phyloP scores from a whole-genome alignment of 2,888 invertebrate genomes.

The Mesorhabditis spiculigera region DNA sequence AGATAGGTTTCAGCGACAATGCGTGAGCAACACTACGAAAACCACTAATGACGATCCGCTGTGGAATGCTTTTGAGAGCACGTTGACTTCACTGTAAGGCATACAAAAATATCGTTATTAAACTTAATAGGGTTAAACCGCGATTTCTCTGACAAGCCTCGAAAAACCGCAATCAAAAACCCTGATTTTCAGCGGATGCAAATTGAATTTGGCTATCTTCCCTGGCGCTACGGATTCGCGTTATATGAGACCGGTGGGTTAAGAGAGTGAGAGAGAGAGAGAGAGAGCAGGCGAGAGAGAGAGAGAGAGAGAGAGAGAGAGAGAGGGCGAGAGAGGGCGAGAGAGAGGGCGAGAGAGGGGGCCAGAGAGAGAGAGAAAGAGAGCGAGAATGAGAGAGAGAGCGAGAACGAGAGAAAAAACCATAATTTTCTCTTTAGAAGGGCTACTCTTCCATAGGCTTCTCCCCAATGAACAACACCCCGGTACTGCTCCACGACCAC shows the following conservation, averaged over 20 bases:
- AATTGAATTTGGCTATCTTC: neutral
- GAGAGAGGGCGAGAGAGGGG: too few relatives aligned
- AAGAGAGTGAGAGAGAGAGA: neutral
- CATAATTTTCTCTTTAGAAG: neutral
- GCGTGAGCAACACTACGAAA: neutral
- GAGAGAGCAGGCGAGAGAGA: too few relatives aligned
- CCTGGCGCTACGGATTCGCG: neutral
- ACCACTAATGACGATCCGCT: neutral
- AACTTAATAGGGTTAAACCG: too few relatives aligned
- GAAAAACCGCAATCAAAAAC: too few relatives aligned
- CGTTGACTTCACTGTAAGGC: neutral
- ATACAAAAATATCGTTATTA: too few relatives aligned
- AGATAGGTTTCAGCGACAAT: neutral
- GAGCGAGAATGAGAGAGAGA: too few relatives aligned
- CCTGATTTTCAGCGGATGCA: neutral
- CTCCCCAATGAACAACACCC: constrained; percentile 81
- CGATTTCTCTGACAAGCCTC: too few relatives aligned
- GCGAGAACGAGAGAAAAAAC: too few relatives aligned
- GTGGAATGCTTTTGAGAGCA: neutral
- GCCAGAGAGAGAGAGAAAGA: too few relatives aligned
- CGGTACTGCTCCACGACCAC: constrained; percentile 81
- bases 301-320: too few relatives aligned
- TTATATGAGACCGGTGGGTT: neutral
- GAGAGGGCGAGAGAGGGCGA: too few relatives aligned
- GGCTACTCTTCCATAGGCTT: constrained; percentile 83